Evolutionary conservation across 1,140 invertebrate genomes (phyloP).

Genomic region (Nasonia vitripennis): DNA sequence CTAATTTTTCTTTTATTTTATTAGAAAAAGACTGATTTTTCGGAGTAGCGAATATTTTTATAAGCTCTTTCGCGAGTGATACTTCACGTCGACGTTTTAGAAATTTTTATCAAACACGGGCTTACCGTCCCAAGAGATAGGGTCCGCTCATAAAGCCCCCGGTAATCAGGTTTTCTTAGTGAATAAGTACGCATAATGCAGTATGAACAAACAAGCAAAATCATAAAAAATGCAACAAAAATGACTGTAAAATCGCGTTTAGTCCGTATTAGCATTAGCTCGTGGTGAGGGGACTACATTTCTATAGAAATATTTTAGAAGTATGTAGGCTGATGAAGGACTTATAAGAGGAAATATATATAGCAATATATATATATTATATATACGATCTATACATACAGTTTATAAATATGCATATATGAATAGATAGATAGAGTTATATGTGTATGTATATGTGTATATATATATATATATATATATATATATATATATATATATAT

Average conservation of each 20-base stretch:
- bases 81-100: slow-evolving; percentile 18
- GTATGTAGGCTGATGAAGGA: slow-evolving; percentile 59
- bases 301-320: slow-evolving; percentile 63
- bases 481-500: slow-evolving; percentile 57
- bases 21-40: slow-evolving; percentile 53
- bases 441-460: too few relatives aligned
- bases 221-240: slow-evolving; percentile 57
- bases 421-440: slow-evolving; percentile 47
- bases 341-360: slow-evolving; percentile 56
- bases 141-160: slow-evolving; percentile 61
- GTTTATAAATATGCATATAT: slow-evolving; percentile 58
- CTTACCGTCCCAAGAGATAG: slow-evolving; percentile 55
- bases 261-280: slow-evolving; percentile 68
- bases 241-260: slow-evolving; percentile 63
- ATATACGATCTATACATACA: slow-evolving; percentile 54
- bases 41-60: slow-evolving; percentile 43
- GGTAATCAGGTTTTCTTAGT: slow-evolving; percentile 68
- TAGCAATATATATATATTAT: slow-evolving; percentile 54
- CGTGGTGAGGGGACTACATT: slow-evolving; percentile 72
- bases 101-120: slow-evolving; percentile 15
- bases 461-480: slow-evolving; percentile 54
- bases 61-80: slow-evolving; percentile 44
- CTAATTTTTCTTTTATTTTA: slow-evolving; percentile 47
- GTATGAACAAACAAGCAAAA: slow-evolving; percentile 52
- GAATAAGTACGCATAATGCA: slow-evolving; percentile 58